phyloP scores from a whole-genome alignment of 2,888 invertebrate genomes.

The Drosophila mulleri region DNA sequence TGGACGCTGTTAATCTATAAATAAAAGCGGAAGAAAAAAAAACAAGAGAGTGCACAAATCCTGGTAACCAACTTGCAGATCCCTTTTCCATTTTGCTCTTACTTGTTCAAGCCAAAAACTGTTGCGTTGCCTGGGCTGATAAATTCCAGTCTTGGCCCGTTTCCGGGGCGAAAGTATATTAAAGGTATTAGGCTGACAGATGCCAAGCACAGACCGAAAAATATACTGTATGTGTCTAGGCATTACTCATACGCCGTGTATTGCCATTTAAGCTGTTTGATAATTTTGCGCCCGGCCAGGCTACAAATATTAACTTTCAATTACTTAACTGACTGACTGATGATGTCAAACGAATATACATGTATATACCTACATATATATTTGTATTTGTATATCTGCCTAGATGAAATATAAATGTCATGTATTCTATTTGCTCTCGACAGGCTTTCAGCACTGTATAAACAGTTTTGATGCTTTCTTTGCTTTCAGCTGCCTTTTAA shows the following conservation, averaged over 20 bases:
- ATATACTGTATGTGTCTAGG: background rate
- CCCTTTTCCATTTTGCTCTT: background rate
- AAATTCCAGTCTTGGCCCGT: slow-evolving; percentile 45
- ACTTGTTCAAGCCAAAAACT: slow-evolving; percentile 41
- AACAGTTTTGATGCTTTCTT: slow-evolving; percentile 29
- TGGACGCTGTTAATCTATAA: slow-evolving; percentile 76
- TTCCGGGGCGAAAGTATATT: slow-evolving; percentile 54
- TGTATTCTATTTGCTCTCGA: slow-evolving; percentile 17
- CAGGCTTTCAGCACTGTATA: slow-evolving; percentile 33
- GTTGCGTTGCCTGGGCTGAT: slow-evolving; percentile 60
- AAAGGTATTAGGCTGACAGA: slow-evolving; percentile 60
- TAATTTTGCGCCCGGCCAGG: slow-evolving; percentile 42
- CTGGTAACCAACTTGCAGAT: slow-evolving; percentile 15
- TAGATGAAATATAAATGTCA: slow-evolving; percentile 41
- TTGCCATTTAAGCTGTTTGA: slow-evolving; percentile 52
- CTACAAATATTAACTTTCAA: slow-evolving; percentile 64
- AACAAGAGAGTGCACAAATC: slow-evolving; percentile 23
- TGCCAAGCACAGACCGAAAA: slow-evolving; percentile 14
- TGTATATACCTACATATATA: background rate
- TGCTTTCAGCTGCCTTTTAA: slow-evolving; percentile 47
- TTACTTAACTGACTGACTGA: slow-evolving; percentile 40
- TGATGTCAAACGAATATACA: slow-evolving; percentile 22
- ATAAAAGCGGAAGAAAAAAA: slow-evolving; percentile 42
- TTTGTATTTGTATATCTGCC: background rate
- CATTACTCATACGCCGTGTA: slow-evolving; percentile 33